Conservation (phyloP, 2,888 invertebrate species). For the Yponomeuta malinellus region DNA sequence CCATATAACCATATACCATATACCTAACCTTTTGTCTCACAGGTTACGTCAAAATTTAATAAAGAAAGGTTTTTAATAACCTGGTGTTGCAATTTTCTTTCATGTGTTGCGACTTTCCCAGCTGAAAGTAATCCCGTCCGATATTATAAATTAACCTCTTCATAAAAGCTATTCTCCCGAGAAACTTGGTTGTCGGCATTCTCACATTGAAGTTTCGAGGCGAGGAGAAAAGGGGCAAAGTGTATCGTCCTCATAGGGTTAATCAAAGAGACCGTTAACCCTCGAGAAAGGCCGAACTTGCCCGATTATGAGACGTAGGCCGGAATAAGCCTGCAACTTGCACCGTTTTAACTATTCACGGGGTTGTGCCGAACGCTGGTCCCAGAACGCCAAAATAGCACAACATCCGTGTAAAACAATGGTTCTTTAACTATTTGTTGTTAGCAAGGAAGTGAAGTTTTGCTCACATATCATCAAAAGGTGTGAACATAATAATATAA, state of each 20-base stretch:
- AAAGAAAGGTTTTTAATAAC: not conserved
- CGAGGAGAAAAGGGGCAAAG: not conserved
- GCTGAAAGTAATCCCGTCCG: not conserved
- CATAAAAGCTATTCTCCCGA: conserved; percentile 9
- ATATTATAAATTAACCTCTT: not conserved
- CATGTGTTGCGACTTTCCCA: not conserved
- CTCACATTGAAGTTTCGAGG: conserved; percentile 10
- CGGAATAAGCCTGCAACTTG: conserved; percentile 40
- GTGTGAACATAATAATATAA: too few relatives aligned
- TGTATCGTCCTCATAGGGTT: conserved; percentile 12
- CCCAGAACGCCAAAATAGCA: not conserved
- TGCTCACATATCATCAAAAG: too few relatives aligned
- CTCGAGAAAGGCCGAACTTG: conserved; percentile 29
- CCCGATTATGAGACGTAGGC: conserved; percentile 35
- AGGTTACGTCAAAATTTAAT: not conserved
- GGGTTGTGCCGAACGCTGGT: not conserved
- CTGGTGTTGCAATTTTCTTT: not conserved
- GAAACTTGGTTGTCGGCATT: conserved; percentile 4
- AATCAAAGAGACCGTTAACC: conserved; percentile 12
- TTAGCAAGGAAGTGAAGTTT: too few relatives aligned
- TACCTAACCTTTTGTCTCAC: not conserved
- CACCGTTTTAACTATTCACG: not conserved
- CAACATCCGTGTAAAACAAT: not conserved
- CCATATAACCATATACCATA: not conserved
- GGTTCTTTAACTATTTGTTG: not conserved